A percentile compares a stretch with the other conserved stretches of the same genome.
Evolutionary conservation across 2,888 invertebrate genomes (phyloP).

Genomic region (Agrilus biguttatus): DNA sequence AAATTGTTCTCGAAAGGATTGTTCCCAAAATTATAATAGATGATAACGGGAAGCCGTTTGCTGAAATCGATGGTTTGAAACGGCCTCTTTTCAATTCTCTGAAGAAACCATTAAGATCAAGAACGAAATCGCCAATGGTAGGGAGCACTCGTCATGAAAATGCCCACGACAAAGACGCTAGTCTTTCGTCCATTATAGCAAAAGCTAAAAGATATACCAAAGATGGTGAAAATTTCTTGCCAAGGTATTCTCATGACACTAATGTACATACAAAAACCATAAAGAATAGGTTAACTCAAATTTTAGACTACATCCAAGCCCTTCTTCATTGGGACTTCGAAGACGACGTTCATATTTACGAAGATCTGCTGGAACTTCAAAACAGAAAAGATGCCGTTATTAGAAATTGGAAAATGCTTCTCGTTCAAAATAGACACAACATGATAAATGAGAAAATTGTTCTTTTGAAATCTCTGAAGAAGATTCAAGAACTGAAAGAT

Average conservation of each 20-base stretch:
- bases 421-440: background rate
- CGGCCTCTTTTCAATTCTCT: constrained; percentile 13
- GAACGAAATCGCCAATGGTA: no score
- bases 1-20: constrained; percentile 17
- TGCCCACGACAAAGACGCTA: no score
- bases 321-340: no score
- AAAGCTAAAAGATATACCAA: no score
- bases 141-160: no score
- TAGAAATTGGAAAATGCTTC: constrained; percentile 21
- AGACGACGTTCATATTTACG: constrained; percentile 19
- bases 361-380: constrained; percentile 20
- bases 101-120: no score
- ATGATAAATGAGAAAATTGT: constrained; percentile 1
- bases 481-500: background rate
- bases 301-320: no score
- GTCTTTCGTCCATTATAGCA: no score
- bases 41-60: constrained; percentile 20
- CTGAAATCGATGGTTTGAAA: constrained; percentile 21
- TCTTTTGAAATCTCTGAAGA: constrained; percentile 1
- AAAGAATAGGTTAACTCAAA: no score
- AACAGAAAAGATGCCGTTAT: constrained; percentile 19
- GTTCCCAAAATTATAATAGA: constrained; percentile 22
- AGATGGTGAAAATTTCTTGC: no score
- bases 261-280: no score
- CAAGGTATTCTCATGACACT: no score